Conservation (phyloP, 2,113 vertebrate genomes). For the Heptranchias perlo region DNA sequence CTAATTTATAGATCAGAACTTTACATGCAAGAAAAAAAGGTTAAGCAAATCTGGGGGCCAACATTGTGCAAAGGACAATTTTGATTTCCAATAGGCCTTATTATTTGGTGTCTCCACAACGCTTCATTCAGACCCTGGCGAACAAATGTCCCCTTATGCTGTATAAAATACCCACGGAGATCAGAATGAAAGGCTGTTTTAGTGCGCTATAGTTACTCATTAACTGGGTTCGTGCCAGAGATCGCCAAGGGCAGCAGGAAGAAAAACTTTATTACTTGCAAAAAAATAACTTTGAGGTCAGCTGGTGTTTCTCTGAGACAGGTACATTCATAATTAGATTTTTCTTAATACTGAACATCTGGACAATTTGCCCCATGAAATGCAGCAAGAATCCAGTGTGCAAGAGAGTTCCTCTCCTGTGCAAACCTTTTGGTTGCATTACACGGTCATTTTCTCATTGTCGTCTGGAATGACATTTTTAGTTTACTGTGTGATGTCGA, state of each 20-base stretch:
- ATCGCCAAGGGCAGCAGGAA: constrained; percentile 44
- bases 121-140: constrained; percentile 77
- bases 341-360: constrained; percentile 57
- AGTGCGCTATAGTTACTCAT: constrained; percentile 70
- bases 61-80: constrained; percentile 50
- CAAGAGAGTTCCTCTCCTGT: too few relatives aligned
- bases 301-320: constrained; percentile 40
- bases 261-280: constrained; percentile 33
- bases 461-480: too few relatives aligned
- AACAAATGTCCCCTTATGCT: constrained; percentile 92
- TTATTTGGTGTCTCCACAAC: constrained; percentile 76
- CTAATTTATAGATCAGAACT: background rate
- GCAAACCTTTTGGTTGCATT: too few relatives aligned
- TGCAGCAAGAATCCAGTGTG: background rate
- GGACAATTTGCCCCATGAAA: constrained; percentile 42
- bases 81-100: constrained; percentile 59
- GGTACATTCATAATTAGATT: constrained; percentile 49
- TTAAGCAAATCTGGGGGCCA: constrained; percentile 42
- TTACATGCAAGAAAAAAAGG: constrained; percentile 37
- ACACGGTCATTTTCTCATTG: too few relatives aligned
- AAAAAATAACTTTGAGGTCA: constrained; percentile 23
- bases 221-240: constrained; percentile 52
- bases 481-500: too few relatives aligned
- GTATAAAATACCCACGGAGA: constrained; percentile 52
- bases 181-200: constrained; percentile 61